Conservation (phyloP, 1,140 invertebrate species). For the Tetramorium simillimum region DNA sequence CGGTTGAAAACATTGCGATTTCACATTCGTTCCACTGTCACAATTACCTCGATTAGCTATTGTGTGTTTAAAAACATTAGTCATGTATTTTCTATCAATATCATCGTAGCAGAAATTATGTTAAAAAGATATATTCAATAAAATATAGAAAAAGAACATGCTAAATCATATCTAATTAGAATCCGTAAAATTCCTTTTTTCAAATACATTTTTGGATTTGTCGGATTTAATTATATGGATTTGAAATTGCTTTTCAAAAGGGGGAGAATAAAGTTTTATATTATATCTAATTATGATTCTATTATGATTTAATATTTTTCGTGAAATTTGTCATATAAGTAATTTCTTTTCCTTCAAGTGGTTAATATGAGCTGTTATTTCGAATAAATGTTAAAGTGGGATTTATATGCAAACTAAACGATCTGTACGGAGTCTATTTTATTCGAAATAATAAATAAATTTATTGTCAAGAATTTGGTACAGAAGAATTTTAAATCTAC, state of each 20-base stretch:
- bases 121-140: neutral
- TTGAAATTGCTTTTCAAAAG: neutral
- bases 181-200: neutral
- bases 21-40: slow-evolving; percentile 37
- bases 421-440: neutral
- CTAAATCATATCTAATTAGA: neutral
- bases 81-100: slow-evolving; percentile 3
- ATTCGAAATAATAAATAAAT: neutral
- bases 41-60: slow-evolving; percentile 17
- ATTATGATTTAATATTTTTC: neutral
- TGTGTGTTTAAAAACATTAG: neutral
- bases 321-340: neutral
- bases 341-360: neutral
- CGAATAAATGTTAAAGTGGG: neutral
- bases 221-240: neutral
- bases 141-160: neutral
- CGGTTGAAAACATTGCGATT: slow-evolving; percentile 9
- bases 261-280: neutral
- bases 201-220: neutral
- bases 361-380: neutral
- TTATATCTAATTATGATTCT: neutral
- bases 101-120: neutral
- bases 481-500: neutral
- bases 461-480: slow-evolving; percentile 5
- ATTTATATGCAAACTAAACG: neutral